Conservation (phyloP, 2,797 vertebrate genomes). For the Carapus acus region DNA sequence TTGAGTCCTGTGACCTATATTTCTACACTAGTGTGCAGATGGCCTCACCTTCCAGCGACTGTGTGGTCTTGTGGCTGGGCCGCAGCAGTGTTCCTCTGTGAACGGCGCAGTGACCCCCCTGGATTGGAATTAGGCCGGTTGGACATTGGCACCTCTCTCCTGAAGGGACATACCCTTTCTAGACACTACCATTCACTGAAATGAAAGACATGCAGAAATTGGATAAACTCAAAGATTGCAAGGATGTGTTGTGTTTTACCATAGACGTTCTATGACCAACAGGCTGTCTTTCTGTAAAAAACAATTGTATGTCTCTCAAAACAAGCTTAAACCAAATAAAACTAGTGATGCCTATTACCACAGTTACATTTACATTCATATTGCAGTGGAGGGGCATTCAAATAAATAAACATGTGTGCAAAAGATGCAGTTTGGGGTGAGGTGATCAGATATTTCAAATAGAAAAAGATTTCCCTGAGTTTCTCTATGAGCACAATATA, state of each 20-base stretch:
- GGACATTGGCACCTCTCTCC: conserved; percentile 99
- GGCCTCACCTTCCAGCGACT: conserved; percentile 89
- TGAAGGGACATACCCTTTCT: conserved; percentile 99
- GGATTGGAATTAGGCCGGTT: conserved; percentile 99
- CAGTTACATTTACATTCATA: too few relatives aligned
- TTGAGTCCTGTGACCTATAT: conserved; percentile 6
- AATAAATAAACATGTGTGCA: too few relatives aligned
- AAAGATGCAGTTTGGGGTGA: too few relatives aligned
- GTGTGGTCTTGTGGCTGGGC: conserved; percentile 98
- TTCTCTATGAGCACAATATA: too few relatives aligned
- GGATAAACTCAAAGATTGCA: conserved; percentile 16
- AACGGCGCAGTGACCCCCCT: conserved; percentile 99
- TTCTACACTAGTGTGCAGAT: not conserved
- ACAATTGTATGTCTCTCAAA: too few relatives aligned
- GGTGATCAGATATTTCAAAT: too few relatives aligned
- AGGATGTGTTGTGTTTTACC: not conserved
- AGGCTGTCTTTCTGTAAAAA: not conserved
- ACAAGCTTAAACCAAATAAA: too few relatives aligned
- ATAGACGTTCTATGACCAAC: too few relatives aligned
- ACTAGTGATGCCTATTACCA: too few relatives aligned
- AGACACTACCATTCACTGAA: conserved; percentile 99
- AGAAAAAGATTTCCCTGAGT: too few relatives aligned
- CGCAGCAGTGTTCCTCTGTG: conserved; percentile 99
- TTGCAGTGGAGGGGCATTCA: too few relatives aligned
- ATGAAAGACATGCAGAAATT: conserved; percentile 26